Evolutionary conservation across 2,888 invertebrate genomes (phyloP), one percentile per base, ranked within the genome.

Genomic region (Agrotis ipsilon): DNA sequence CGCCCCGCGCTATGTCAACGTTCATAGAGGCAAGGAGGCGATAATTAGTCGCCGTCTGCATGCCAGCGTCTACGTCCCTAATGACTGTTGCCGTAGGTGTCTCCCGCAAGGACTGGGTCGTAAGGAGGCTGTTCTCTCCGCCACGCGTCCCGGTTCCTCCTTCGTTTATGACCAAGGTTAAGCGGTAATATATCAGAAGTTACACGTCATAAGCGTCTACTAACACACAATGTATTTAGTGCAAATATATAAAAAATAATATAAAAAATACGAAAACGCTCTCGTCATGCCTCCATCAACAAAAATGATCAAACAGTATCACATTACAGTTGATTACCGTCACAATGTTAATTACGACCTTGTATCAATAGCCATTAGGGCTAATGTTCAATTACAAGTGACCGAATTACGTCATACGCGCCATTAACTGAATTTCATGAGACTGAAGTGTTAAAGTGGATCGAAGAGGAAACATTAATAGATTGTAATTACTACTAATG

Each of bases 391-490:
- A 58, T 71, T 54, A 52, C 43, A 13, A 16, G 6, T 14, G 14
- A 45, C 51, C 11, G 14, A 64, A 65, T 72, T 7, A 65, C 72
- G 72, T 71, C 65, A 75, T 49, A 43, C 18, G 5, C 11, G 14
- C 55, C 24, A 57, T 77, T 59, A 27, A 51, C 11, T 43, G 14
- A 46, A 7, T 19, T 48, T 49, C 24, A 57, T 52, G 48, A n/a
- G n/a, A 54, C 18, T 32, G 14, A 67, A 21, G 24, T 61, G 46
- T 19, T 7, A n/a, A 14, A 45, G 19, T 32, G 54, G 49, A 48
- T 46, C 55, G 46, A 59, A 54, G 21, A 49, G 6, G 3, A 19
- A 70, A 39, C 18, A 13, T 19, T 19, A 1, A 55, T n/a, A n/a
- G 14, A 55, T 13, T 2, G 3, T 55, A 14, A n/a, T 4, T 55